phyloP scores from a whole-genome alignment of 2,113 vertebrate genomes.

The Merops nubicus region DNA sequence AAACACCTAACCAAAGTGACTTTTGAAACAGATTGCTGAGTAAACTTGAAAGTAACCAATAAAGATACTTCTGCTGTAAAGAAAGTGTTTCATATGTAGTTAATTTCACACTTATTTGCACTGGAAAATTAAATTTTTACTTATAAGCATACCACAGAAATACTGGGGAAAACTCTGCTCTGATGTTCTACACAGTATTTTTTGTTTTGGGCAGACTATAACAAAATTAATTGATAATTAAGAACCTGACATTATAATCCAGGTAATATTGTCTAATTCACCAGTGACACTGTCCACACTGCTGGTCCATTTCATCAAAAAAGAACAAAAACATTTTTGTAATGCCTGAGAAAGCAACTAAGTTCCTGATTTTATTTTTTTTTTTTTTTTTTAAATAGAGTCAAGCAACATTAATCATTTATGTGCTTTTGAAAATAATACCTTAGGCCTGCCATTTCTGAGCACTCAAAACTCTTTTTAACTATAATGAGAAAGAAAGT shows the following conservation, averaged over 20 bases:
- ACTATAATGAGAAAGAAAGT: not conserved
- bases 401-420: not conserved
- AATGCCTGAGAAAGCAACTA: not conserved
- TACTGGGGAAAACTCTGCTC: constrained; percentile 30
- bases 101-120: constrained; percentile 75
- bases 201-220: constrained; percentile 48
- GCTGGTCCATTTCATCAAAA: not conserved
- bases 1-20: constrained; percentile 60
- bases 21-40: constrained; percentile 65
- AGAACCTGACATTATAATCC: constrained; percentile 22
- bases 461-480: not conserved
- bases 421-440: not conserved
- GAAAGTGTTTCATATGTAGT: constrained; percentile 65
- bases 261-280: not conserved
- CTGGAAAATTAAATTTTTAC: constrained; percentile 72
- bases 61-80: constrained; percentile 43
- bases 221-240: constrained; percentile 64
- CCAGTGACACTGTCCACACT: not conserved
- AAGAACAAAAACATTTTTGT: not conserved
- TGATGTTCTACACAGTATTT: constrained; percentile 24
- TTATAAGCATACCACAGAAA: constrained; percentile 69
- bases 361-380: not conserved
- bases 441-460: not conserved
- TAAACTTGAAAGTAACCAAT: constrained; percentile 66
- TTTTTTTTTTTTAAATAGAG: not conserved